phyloP scores from a whole-genome alignment of 2,888 invertebrate species.

The Hypena proboscidalis region DNA sequence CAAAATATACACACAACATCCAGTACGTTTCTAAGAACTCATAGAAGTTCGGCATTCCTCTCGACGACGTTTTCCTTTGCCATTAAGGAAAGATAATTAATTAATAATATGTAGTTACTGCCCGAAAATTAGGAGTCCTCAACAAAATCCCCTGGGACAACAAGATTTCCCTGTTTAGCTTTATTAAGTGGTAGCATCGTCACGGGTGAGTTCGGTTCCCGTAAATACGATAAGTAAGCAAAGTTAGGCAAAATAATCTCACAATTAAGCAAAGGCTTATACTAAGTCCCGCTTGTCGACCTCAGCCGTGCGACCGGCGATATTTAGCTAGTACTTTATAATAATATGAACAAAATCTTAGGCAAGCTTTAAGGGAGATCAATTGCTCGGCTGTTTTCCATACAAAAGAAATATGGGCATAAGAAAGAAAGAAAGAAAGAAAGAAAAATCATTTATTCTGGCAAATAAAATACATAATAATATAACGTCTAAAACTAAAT shows the following conservation, averaged over 20 bases:
- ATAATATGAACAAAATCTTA: conserved; percentile 14
- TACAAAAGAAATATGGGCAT: too few relatives aligned
- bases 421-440: too few relatives aligned
- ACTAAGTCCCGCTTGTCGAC: conserved; percentile 54
- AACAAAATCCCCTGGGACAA: conserved; percentile 18
- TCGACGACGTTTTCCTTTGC: too few relatives aligned
- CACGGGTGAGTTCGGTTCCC: conserved; percentile 47
- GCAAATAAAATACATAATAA: too few relatives aligned
- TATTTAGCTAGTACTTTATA: conserved; percentile 32
- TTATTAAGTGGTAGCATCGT: conserved; percentile 36
- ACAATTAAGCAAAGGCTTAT: conserved; percentile 65
- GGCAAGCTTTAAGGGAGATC: too few relatives aligned
- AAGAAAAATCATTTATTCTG: too few relatives aligned
- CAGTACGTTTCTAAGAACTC: too few relatives aligned
- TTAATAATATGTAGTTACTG: conserved; percentile 3
- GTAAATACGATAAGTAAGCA: conserved; percentile 65
- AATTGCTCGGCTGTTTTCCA: too few relatives aligned
- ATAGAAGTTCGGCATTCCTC: too few relatives aligned
- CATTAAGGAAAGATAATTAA: neutral
- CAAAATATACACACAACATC: too few relatives aligned
- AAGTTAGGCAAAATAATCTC: conserved; percentile 63
- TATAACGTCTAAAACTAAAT: too few relatives aligned
- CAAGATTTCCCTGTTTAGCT: conserved; percentile 29
- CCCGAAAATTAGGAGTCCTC: conserved; percentile 16
- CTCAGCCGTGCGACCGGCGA: conserved; percentile 24